Evolutionary conservation across 2,113 vertebrate genomes (phyloP), one percentile per base, ranked within the genome.

Genomic region (Nannospalax galili): DNA sequence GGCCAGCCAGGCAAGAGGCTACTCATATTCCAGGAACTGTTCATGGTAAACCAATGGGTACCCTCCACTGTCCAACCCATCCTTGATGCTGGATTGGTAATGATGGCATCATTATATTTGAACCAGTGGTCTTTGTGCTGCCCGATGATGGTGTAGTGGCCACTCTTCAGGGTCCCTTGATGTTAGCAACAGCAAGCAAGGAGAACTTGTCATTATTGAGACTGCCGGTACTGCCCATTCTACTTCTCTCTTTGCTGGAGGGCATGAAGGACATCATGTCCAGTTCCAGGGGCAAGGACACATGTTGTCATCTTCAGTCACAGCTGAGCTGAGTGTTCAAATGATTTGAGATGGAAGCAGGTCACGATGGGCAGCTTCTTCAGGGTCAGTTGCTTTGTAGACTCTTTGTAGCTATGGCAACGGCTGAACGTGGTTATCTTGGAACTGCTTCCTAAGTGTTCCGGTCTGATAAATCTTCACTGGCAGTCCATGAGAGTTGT

Each of bases 111-210:
- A 32, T 99, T 99, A 98, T 99, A 99, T 97, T 99, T 99, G 98
- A 99, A 99, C 99, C 99, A 99, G 98, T 99, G 99, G 99, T 99
- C 99, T 98, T 99, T 99, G 99, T 99, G 99, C 98, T 99, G 99
- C 92, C 99, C 98, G 98, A 99, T 99, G 98, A 99, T 99, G 98
- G 99, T 99, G 96, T 99, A 99, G 98, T 99, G 99, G 96, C 99
- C 99, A 0, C 99, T 99, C 98, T 99, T 99, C 98, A 99, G 98
- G 93, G 99, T 99, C 98, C 99, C 99, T 98, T 99, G 99, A 98
- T 99, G 98, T 99, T 99, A 96, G 99, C 99, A 91, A 99, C 99
- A 30, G 99, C 99, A 98, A 99, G 99, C 98, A 99, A 98, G 97
- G 99, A 99, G 99, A 99, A 99, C 98, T 99, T 99, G 98, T 99